A percentile compares a stretch with the other conserved stretches of the same genome.
phyloP scores from a whole-genome alignment of 2,797 vertebrate genomes.

The Cirrhinus molitorella region DNA sequence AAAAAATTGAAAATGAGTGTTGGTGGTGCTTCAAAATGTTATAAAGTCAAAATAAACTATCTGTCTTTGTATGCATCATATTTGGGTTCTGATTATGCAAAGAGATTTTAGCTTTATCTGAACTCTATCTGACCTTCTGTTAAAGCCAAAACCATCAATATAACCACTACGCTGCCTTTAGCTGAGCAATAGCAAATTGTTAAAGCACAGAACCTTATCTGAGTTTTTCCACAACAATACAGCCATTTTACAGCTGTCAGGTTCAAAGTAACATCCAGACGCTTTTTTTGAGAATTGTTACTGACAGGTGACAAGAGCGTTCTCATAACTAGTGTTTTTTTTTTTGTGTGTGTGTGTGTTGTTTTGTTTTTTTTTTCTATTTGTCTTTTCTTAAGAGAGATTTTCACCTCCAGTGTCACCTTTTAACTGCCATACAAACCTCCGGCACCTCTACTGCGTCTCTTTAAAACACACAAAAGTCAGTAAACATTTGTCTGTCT shows the following conservation, averaged over 20 bases:
- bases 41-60: no score
- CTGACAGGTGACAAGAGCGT: constrained; percentile 65
- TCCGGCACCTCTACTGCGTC: neutral
- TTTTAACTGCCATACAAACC: constrained; percentile 66
- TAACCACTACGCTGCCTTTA: neutral
- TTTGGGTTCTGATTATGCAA: no score
- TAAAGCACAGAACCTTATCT: neutral
- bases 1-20: no score
- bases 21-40: no score
- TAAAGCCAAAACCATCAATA: neutral
- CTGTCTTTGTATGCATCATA: no score
- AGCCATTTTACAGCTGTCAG: constrained; percentile 66
- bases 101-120: neutral
- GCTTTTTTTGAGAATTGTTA: constrained; percentile 48
- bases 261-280: constrained; percentile 61
- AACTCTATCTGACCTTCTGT: neutral
- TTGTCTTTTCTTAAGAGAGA: constrained; percentile 60
- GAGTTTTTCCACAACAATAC: constrained; percentile 32
- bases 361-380: constrained; percentile 50
- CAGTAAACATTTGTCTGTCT: constrained; percentile 73
- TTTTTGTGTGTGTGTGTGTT: no score
- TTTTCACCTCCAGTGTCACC: constrained; percentile 72
- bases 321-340: constrained; percentile 58
- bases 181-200: neutral
- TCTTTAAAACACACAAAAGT: constrained; percentile 65